phyloP scores from a whole-genome alignment of 2,888 invertebrate species.

The Bugula neritina region DNA sequence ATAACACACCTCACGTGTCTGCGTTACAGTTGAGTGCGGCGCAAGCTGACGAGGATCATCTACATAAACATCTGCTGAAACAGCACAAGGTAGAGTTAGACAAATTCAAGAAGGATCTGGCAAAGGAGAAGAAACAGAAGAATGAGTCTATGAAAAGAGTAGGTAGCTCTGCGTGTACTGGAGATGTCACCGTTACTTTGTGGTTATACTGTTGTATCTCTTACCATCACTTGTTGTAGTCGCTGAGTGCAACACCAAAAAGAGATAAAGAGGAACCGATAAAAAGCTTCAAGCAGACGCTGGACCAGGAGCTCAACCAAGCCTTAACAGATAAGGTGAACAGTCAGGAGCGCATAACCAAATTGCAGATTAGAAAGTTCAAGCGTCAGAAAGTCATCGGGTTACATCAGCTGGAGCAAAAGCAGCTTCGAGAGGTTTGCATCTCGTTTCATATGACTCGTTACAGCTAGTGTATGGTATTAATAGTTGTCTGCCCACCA shows the following conservation, averaged over 20 bases:
- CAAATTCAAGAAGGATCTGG: constrained; percentile 82
- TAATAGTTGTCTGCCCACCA: too few relatives aligned
- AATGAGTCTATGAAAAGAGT: constrained; percentile 86
- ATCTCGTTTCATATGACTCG: too few relatives aligned
- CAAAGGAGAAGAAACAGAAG: constrained; percentile 87
- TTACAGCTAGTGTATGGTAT: too few relatives aligned
- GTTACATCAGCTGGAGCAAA: constrained; percentile 82
- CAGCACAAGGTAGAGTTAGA: constrained; percentile 91
- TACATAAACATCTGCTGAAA: constrained; percentile 87
- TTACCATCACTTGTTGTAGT: constrained; percentile 3
- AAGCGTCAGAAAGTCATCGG: constrained; percentile 80
- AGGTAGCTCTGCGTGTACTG: too few relatives aligned
- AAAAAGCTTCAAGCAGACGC: neutral
- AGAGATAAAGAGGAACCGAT: constrained; percentile 24
- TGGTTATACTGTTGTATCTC: too few relatives aligned
- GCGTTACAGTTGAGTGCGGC: neutral
- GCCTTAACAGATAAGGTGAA: constrained; percentile 78
- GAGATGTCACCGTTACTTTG: too few relatives aligned
- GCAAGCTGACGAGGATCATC: constrained; percentile 39
- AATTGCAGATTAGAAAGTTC: constrained; percentile 85
- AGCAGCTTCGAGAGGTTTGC: constrained; percentile 74
- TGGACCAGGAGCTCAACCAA: constrained; percentile 42
- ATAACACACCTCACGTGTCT: too few relatives aligned
- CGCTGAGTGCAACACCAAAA: constrained; percentile 16
- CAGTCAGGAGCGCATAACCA: constrained; percentile 81